phyloP scores from a whole-genome alignment of 2,888 invertebrate species.

The Drosophila anomalata region DNA sequence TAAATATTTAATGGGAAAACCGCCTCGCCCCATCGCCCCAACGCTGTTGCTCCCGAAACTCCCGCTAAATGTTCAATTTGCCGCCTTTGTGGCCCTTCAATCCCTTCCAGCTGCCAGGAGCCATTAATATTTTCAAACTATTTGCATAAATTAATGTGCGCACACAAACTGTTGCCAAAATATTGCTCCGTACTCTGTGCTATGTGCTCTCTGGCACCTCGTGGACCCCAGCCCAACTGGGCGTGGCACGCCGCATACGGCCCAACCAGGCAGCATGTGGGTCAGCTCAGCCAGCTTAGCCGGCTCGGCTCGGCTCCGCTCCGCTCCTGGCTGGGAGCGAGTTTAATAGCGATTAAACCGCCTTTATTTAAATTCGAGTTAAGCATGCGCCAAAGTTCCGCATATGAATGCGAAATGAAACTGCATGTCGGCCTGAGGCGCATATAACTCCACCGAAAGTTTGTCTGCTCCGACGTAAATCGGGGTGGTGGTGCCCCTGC shows the following conservation, averaged over 20 bases:
- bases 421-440: conserved; percentile 54
- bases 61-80: conserved; percentile 33
- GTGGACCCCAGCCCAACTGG: conserved; percentile 11
- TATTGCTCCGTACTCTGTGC: conserved; percentile 42
- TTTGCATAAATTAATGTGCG: conserved; percentile 76
- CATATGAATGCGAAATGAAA: conserved; percentile 68
- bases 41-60: conserved; percentile 24
- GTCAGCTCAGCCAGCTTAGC: conserved; percentile 30
- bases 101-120: conserved; percentile 55
- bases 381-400: conserved; percentile 53
- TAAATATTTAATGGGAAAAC: conserved; percentile 72
- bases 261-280: conserved; percentile 29
- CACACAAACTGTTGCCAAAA: conserved; percentile 72
- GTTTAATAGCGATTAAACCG: conserved; percentile 67
- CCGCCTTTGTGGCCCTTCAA: conserved; percentile 19
- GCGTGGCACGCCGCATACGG: conserved; percentile 20
- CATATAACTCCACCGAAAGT: conserved; percentile 50
- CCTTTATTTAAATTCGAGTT: conserved; percentile 56
- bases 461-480: conserved; percentile 34
- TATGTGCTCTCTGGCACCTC: conserved; percentile 22
- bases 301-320: not conserved
- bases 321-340: conserved; percentile 35
- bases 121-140: conserved; percentile 78
- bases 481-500: conserved; percentile 17
- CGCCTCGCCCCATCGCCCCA: conserved; percentile 16